Conservation (phyloP, 2,797 vertebrate species). For the Xenopus petersii region DNA sequence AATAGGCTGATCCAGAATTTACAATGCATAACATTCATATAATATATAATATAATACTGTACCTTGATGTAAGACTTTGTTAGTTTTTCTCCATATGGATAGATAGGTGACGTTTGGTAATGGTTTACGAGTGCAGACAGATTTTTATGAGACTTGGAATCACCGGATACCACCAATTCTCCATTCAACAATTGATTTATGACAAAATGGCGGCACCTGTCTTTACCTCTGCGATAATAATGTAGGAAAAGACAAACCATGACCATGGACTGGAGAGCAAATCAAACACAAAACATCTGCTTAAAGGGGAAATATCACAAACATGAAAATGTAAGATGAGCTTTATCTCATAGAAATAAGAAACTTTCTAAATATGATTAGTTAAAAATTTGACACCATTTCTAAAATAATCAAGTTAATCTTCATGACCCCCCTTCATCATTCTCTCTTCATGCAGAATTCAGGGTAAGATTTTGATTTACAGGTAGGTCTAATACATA, state of each 20-base stretch:
- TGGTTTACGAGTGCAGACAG: slow-evolving; percentile 70
- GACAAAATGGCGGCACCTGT: slow-evolving; percentile 82
- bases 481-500: too few species aligned
- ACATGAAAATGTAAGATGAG: too few species aligned
- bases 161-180: slow-evolving; percentile 73
- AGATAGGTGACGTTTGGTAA: slow-evolving; percentile 70
- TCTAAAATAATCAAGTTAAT: too few species aligned
- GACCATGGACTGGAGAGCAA: neutral
- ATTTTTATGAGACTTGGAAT: slow-evolving; percentile 63
- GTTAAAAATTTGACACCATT: too few species aligned
- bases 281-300: neutral
- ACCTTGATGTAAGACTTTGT: slow-evolving; percentile 72
- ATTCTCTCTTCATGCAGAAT: too few species aligned
- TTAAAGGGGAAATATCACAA: too few species aligned
- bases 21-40: too few species aligned
- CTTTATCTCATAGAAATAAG: too few species aligned
- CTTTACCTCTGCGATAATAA: slow-evolving; percentile 68
- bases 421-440: too few species aligned
- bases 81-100: slow-evolving; percentile 82
- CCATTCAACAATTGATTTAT: slow-evolving; percentile 72
- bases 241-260: neutral
- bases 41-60: neutral
- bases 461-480: too few species aligned
- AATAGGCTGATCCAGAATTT: too few species aligned
- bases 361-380: too few species aligned